Percentiles rank a stretch among this genome's conserved stretches.
Evolutionary conservation across 2,113 vertebrate genomes (phyloP).

Genomic region (Varanus komodoensis): DNA sequence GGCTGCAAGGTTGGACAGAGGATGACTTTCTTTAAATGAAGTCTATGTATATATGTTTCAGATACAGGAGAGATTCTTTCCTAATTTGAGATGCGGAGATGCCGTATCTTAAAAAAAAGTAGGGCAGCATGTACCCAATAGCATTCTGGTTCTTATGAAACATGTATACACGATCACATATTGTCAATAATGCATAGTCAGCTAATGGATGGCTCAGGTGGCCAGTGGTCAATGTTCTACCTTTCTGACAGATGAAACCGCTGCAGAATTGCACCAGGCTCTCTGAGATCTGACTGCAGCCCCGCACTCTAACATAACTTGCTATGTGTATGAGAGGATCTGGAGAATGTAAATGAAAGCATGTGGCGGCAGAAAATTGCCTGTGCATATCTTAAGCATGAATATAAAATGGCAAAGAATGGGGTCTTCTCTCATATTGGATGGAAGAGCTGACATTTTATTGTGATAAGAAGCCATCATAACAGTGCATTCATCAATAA

Average conservation of each 20-base stretch:
- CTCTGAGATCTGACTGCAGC: neutral
- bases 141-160: neutral
- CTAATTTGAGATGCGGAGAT: neutral
- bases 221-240: neutral
- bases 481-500: neutral
- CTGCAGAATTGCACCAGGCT: neutral
- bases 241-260: neutral
- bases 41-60: neutral
- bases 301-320: neutral
- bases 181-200: neutral
- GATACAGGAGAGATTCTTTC: neutral
- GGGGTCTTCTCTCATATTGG: neutral
- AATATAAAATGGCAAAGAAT: constrained; percentile 18
- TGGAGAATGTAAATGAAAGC: neutral
- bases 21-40: neutral
- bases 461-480: neutral
- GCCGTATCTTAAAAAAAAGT: neutral
- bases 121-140: neutral
- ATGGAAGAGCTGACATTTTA: neutral
- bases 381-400: neutral
- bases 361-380: constrained; percentile 8
- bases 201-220: neutral
- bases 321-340: fast-evolving
- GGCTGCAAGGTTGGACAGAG: neutral
- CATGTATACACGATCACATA: neutral